Evolutionary conservation across 2,888 invertebrate species (phyloP).

Genomic region (Nephrocerus scutellatus): DNA sequence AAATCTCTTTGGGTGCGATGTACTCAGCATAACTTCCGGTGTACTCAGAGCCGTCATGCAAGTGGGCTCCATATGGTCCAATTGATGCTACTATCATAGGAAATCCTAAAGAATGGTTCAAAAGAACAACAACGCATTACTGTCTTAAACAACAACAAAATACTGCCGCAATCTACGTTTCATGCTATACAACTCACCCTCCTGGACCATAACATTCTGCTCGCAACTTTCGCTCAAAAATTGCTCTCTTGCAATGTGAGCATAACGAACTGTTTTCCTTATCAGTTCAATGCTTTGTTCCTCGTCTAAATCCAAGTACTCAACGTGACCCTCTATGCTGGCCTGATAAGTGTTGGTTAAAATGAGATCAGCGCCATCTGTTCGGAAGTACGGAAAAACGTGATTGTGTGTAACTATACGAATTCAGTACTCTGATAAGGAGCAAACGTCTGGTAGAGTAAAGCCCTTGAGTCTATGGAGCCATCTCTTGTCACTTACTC

Average conservation of each 20-base stretch:
- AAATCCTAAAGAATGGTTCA: slow-evolving; percentile 32
- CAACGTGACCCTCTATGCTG: slow-evolving; percentile 66
- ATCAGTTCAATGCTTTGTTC: slow-evolving; percentile 67
- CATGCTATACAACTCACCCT: too few species aligned
- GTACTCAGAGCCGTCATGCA: slow-evolving; percentile 90
- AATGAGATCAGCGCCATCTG: slow-evolving; percentile 81
- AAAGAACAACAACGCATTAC: too few species aligned
- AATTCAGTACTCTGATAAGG: too few species aligned
- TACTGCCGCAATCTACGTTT: too few species aligned
- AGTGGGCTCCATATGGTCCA: slow-evolving; percentile 86
- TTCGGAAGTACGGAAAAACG: too few species aligned
- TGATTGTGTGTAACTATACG: too few species aligned
- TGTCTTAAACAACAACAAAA: too few species aligned
- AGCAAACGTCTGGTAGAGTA: too few species aligned
- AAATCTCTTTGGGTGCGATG: slow-evolving; percentile 60
- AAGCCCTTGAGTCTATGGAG: too few species aligned
- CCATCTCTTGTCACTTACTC: too few species aligned
- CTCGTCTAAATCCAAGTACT: slow-evolving; percentile 62
- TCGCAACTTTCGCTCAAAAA: slow-evolving; percentile 53
- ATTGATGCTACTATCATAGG: slow-evolving; percentile 80
- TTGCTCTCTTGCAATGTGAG: slow-evolving; percentile 61
- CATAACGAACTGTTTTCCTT: slow-evolving; percentile 64
- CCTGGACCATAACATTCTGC: slow-evolving; percentile 28
- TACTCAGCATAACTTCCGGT: slow-evolving; percentile 72
- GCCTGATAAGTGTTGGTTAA: slow-evolving; percentile 89